These are phyloP conservation scores for Agelastica alni DNA, from an alignment of 2,888 invertebrate species.

Conservation along the genomic window DNA sequence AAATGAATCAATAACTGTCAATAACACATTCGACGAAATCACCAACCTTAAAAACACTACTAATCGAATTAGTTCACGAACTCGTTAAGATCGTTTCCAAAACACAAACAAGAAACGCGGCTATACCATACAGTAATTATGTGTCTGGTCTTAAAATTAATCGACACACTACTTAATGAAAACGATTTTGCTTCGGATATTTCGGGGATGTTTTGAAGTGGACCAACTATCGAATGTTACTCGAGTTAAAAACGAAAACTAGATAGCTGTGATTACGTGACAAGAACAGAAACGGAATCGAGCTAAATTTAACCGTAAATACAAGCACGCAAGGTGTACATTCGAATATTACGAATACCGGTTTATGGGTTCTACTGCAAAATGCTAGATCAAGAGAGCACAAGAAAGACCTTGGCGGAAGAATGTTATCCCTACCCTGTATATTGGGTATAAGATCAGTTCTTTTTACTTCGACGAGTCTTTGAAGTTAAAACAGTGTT, in stretches of 20 bases:
- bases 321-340: background rate
- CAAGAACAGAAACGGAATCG: conserved; percentile 1
- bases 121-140: no score
- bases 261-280: conserved; percentile 8
- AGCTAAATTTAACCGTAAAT: conserved; percentile 7
- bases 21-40: background rate
- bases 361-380: conserved; percentile 18
- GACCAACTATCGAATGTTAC: conserved; percentile 11
- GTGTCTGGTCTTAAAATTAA: no score
- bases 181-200: no score
- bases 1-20: background rate
- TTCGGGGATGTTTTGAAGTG: conserved; percentile 16
- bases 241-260: conserved; percentile 5
- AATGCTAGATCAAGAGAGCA: conserved; percentile 24
- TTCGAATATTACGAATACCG: conserved; percentile 1
- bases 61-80: conserved; percentile 4
- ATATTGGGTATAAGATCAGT: conserved; percentile 20
- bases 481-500: conserved; percentile 4
- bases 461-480: conserved; percentile 19
- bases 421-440: conserved; percentile 45
- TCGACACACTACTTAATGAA: no score
- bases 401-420: conserved; percentile 45
- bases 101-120: background rate
- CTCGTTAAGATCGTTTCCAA: conserved; percentile 1
- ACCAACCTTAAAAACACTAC: background rate